Evolutionary conservation across 2,113 vertebrate genomes (phyloP).

Genomic region (Atractosteus spatula): DNA sequence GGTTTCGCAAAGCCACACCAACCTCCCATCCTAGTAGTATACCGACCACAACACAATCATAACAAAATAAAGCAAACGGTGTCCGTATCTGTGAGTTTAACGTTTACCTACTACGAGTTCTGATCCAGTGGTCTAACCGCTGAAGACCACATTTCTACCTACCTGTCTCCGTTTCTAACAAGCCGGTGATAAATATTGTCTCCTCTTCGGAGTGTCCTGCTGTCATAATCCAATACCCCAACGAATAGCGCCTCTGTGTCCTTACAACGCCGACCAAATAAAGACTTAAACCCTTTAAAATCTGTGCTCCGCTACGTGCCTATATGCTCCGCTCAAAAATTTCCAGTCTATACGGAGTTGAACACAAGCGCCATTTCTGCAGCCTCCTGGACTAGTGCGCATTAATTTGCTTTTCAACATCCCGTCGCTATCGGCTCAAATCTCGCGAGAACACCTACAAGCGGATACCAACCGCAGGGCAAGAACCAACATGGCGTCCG

Average conservation of each 20-base stretch:
- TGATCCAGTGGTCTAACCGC: too few species aligned
- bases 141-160: constrained; percentile 4
- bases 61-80: too few species aligned
- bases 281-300: background rate
- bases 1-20: too few species aligned
- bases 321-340: background rate
- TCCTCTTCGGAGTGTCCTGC: constrained; percentile 12
- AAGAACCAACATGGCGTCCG: too few species aligned
- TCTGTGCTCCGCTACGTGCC: too few species aligned
- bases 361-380: constrained; percentile 44
- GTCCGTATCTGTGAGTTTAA: too few species aligned
- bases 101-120: too few species aligned
- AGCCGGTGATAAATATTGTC: constrained; percentile 10
- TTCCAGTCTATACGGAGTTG: constrained; percentile 20
- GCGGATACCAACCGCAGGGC: too few species aligned
- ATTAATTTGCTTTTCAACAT: constrained; percentile 26
- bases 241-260: background rate
- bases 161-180: constrained; percentile 31
- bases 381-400: constrained; percentile 34
- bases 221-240: constrained; percentile 35
- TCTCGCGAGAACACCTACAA: too few species aligned
- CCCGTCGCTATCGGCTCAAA: constrained; percentile 5
- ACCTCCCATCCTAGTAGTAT: too few species aligned
- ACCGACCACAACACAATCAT: too few species aligned
- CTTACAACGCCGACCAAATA: background rate